A percentile compares a stretch with the other conserved stretches of the same genome.
These are phyloP conservation scores for Sogatella furcifera DNA, from an alignment of 1,140 invertebrate genomes.

Conservation along the genomic window DNA sequence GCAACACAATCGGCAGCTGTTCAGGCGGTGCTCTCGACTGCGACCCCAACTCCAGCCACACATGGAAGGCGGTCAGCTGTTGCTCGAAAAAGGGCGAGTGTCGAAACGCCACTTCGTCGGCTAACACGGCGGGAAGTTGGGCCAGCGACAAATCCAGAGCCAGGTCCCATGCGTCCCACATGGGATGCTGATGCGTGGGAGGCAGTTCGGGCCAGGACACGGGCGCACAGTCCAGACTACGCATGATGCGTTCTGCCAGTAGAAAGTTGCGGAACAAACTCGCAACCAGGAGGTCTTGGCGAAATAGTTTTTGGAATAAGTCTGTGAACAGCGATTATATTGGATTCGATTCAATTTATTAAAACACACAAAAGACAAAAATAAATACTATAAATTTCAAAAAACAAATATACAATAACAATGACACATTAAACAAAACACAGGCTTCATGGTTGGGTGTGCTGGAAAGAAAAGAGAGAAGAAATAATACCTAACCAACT, in stretches of 20 bases:
- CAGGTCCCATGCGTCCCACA: constrained; percentile 97
- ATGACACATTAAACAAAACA: too few species aligned
- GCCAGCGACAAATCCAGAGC: constrained; percentile 86
- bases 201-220: constrained; percentile 84
- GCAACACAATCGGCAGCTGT: constrained; percentile 95
- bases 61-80: constrained; percentile 96
- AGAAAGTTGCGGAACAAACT: constrained; percentile 96
- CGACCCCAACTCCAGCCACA: constrained; percentile 80
- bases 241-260: constrained; percentile 90
- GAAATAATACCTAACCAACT: too few species aligned
- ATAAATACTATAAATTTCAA: too few species aligned
- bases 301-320: constrained; percentile 92
- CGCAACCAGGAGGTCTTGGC: constrained; percentile 95
- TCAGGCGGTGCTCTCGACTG: constrained; percentile 73
- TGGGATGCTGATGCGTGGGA: constrained; percentile 79
- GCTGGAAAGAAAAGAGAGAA: too few species aligned
- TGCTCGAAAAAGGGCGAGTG: constrained; percentile 95
- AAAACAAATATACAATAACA: too few species aligned
- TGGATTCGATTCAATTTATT: too few species aligned
- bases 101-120: constrained; percentile 35
- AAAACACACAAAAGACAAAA: too few species aligned
- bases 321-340: constrained; percentile 52
- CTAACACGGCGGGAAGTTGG: constrained; percentile 69
- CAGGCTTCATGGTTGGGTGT: too few species aligned
- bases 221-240: constrained; percentile 92